phyloP scores from a whole-genome alignment of 2,888 invertebrate genomes.

The Pheosia gnoma region DNA sequence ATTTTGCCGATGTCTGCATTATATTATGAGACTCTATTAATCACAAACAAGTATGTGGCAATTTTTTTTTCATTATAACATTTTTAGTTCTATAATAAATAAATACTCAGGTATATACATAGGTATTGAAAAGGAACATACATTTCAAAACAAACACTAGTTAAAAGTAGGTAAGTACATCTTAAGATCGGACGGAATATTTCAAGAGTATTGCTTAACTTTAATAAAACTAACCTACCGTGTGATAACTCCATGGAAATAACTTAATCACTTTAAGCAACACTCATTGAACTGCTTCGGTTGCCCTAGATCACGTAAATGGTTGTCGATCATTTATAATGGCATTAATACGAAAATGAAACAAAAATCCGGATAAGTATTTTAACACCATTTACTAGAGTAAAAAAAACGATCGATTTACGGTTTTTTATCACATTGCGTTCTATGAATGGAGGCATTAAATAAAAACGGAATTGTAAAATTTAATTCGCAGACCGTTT shows the following conservation, averaged over 20 bases:
- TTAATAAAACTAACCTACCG: background rate
- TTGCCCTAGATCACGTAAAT: slow-evolving; percentile 7
- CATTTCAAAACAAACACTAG: too few relatives aligned
- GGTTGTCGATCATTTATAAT: background rate
- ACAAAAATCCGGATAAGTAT: background rate
- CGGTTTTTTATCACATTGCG: background rate
- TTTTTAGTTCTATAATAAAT: too few relatives aligned
- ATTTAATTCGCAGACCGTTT: background rate
- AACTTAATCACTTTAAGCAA: slow-evolving; percentile 1
- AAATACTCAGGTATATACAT: too few relatives aligned
- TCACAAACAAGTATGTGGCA: too few relatives aligned
- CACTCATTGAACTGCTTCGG: background rate
- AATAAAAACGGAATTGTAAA: background rate
- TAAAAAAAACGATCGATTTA: background rate
- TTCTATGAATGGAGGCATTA: background rate
- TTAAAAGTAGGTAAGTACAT: too few relatives aligned
- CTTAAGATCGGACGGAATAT: too few relatives aligned
- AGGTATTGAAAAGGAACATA: too few relatives aligned
- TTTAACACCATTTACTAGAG: background rate
- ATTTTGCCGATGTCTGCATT: too few relatives aligned
- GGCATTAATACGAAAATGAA: background rate
- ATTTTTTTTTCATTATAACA: too few relatives aligned
- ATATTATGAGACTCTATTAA: too few relatives aligned
- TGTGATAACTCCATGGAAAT: background rate
- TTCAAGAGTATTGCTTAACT: background rate